Conservation (phyloP, 2,888 invertebrate species). For the Lymantria monacha region DNA sequence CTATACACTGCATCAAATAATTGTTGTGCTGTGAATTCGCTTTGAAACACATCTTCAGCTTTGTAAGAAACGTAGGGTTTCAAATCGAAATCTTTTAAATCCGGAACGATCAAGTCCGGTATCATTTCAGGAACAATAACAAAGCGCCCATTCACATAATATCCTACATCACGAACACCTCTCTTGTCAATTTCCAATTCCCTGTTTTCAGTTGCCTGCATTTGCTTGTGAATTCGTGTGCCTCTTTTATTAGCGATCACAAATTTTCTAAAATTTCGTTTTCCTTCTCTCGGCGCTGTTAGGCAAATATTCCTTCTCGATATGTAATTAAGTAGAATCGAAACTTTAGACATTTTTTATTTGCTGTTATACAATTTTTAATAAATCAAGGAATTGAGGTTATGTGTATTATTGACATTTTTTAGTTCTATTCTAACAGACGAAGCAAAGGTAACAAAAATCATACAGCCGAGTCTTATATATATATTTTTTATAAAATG, state of each 20-base stretch:
- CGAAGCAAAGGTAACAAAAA: constrained; percentile 13
- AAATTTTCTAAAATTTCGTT: constrained; percentile 93
- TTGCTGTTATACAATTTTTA: neutral
- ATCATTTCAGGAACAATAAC: constrained; percentile 91
- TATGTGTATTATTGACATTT: too few relatives aligned
- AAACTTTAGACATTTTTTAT: constrained; percentile 62
- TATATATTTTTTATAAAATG: too few relatives aligned
- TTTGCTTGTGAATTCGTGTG: constrained; percentile 83
- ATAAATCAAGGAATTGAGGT: neutral
- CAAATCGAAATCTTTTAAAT: constrained; percentile 90
- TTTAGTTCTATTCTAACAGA: neutral
- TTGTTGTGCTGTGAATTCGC: constrained; percentile 91
- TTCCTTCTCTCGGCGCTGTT: constrained; percentile 80
- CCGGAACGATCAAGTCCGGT: constrained; percentile 96
- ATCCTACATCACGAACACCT: constrained; percentile 87
- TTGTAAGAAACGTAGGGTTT: constrained; percentile 98
- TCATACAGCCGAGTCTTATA: constrained; percentile 3
- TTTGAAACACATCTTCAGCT: constrained; percentile 87
- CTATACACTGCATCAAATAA: constrained; percentile 92
- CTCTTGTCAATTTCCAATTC: constrained; percentile 86
- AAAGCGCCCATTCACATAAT: constrained; percentile 78
- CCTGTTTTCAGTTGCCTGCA: constrained; percentile 82
- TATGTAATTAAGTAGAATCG: constrained; percentile 54
- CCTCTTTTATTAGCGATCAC: constrained; percentile 89
- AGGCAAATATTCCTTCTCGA: constrained; percentile 63